Percentiles rank a stretch among this genome's conserved stretches.
phyloP scores from a whole-genome alignment of 2,888 invertebrate species.

The Coronaproctus castanopsis region DNA sequence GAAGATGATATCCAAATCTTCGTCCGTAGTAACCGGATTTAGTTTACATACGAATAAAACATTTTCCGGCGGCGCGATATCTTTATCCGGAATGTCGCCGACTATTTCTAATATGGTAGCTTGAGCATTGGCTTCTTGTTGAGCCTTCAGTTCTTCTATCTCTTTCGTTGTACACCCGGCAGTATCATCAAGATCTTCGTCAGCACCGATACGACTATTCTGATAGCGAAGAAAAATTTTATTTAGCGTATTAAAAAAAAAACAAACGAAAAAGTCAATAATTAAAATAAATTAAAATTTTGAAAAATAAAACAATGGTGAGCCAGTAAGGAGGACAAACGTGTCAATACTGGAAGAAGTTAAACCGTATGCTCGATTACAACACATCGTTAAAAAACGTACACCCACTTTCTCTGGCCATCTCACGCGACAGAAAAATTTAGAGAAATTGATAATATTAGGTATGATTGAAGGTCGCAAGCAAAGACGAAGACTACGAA shows the following conservation, averaged over 20 bases:
- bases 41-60: constrained; percentile 97
- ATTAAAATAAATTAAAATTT: background rate
- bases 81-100: constrained; percentile 91
- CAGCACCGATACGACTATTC: constrained; percentile 75
- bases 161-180: constrained; percentile 67
- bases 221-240: constrained; percentile 26
- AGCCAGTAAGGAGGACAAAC: too few species aligned
- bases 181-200: constrained; percentile 80
- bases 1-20: constrained; percentile 93
- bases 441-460: too few species aligned
- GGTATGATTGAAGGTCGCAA: too few species aligned
- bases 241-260: background rate
- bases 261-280: background rate
- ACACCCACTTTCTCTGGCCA: too few species aligned
- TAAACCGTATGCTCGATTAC: background rate
- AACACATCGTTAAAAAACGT: too few species aligned
- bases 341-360: too few species aligned
- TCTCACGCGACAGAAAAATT: too few species aligned
- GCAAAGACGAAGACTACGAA: too few species aligned
- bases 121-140: constrained; percentile 84
- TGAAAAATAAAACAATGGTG: background rate
- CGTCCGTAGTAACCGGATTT: constrained; percentile 93
- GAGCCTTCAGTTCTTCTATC: constrained; percentile 66
- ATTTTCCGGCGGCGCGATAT: constrained; percentile 95
- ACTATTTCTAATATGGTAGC: constrained; percentile 97